These are phyloP conservation scores for Drosophila melanica DNA, from an alignment of 1,140 invertebrate species.

Conservation along the genomic window DNA sequence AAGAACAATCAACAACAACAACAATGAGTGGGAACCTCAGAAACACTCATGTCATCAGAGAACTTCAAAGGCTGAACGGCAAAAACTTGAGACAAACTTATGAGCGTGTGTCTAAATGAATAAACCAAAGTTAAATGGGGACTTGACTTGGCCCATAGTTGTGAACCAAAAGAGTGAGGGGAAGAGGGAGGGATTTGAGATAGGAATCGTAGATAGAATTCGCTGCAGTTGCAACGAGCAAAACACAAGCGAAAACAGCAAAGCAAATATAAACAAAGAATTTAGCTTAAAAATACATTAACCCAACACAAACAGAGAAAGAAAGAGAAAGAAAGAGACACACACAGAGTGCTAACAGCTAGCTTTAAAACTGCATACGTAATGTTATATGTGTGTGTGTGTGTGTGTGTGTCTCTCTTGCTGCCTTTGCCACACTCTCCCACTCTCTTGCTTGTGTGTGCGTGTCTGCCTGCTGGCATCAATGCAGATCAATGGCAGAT, in stretches of 20 bases:
- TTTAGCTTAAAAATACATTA: slow-evolving; percentile 83
- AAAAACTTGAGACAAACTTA: slow-evolving; percentile 67
- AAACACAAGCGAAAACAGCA: slow-evolving; percentile 64
- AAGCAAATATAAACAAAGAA: slow-evolving; percentile 79
- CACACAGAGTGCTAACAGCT: slow-evolving; percentile 32
- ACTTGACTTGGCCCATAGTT: slow-evolving; percentile 21
- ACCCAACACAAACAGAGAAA: slow-evolving; percentile 52
- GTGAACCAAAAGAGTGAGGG: neutral
- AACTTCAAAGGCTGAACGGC: slow-evolving; percentile 32
- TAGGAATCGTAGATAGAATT: slow-evolving; percentile 29
- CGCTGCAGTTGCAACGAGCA: slow-evolving; percentile 42
- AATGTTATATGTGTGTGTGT: slow-evolving; percentile 38
- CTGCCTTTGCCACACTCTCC: neutral
- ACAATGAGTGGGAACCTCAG: slow-evolving; percentile 28
- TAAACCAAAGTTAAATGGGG: slow-evolving; percentile 61
- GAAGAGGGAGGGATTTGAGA: neutral
- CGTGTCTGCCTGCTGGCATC: slow-evolving; percentile 50
- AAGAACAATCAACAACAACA: slow-evolving; percentile 21
- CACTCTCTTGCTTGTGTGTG: slow-evolving; percentile 1
- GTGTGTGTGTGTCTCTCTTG: slow-evolving; percentile 4
- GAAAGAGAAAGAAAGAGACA: slow-evolving; percentile 1
- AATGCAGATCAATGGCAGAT: slow-evolving; percentile 72
- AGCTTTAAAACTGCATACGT: slow-evolving; percentile 61
- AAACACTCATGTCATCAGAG: slow-evolving; percentile 18
- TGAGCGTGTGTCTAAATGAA: slow-evolving; percentile 65